phyloP scores from a whole-genome alignment of 2,113 vertebrate genomes.

The Hippocampus guttulatus region DNA sequence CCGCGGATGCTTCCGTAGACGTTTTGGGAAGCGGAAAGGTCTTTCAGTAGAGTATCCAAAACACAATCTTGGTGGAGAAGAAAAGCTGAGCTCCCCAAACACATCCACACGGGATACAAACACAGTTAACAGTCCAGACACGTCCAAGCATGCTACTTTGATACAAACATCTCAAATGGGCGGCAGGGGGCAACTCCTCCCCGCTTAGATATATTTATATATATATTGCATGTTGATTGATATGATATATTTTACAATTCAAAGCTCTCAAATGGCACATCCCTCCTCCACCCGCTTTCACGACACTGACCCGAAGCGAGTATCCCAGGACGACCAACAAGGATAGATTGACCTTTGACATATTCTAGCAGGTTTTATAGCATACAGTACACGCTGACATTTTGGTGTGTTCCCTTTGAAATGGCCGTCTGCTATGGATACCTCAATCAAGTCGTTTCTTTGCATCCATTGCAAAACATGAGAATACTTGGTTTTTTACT shows the following conservation, averaged over 20 bases:
- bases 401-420: constrained; percentile 71
- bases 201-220: constrained; percentile 34
- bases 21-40: neutral
- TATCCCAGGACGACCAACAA: constrained; percentile 45
- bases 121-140: constrained; percentile 60
- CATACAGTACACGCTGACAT: constrained; percentile 68
- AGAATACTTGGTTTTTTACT: constrained; percentile 71
- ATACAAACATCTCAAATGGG: constrained; percentile 57
- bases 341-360: constrained; percentile 55
- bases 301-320: constrained; percentile 51
- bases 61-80: constrained; percentile 12
- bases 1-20: neutral
- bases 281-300: constrained; percentile 54
- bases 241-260: constrained; percentile 51
- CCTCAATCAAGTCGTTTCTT: constrained; percentile 56
- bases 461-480: constrained; percentile 75
- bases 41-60: constrained; percentile 26
- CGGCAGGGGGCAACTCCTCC: constrained; percentile 23
- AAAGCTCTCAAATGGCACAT: constrained; percentile 35
- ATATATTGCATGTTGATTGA: constrained; percentile 61
- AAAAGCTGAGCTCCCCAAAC: constrained; percentile 26
- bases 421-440: constrained; percentile 60
- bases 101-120: constrained; percentile 53
- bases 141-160: constrained; percentile 68
- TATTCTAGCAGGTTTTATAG: constrained; percentile 63